These are phyloP conservation scores for Hartigia nigra DNA, from an alignment of 2,888 invertebrate genomes.

Conservation along the genomic window DNA sequence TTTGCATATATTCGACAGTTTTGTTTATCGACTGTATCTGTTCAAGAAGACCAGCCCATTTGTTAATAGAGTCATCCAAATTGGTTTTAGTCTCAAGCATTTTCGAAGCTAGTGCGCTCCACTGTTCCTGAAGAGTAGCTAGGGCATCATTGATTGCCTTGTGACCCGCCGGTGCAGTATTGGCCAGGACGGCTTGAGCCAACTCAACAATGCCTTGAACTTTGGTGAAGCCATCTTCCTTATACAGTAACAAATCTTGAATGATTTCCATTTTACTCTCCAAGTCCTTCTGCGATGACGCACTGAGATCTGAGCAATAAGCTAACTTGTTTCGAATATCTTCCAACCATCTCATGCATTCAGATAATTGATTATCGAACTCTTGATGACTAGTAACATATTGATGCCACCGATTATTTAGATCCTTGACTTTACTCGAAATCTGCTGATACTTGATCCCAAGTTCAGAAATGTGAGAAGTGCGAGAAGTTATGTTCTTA, in stretches of 20 bases:
- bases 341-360: conserved; percentile 86
- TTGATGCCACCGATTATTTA: conserved; percentile 91
- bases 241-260: conserved; percentile 88
- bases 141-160: conserved; percentile 86
- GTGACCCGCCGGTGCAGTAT: conserved; percentile 90
- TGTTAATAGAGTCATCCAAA: conserved; percentile 88
- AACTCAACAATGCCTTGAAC: conserved; percentile 90
- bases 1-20: conserved; percentile 82
- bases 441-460: conserved; percentile 92
- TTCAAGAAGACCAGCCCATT: conserved; percentile 91
- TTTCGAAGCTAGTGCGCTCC: conserved; percentile 87
- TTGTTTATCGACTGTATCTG: conserved; percentile 88
- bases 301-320: conserved; percentile 85
- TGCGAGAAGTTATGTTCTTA: conserved; percentile 78
- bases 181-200: conserved; percentile 90
- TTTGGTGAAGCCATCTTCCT: conserved; percentile 92
- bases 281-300: conserved; percentile 85
- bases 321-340: conserved; percentile 85
- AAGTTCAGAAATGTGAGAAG: conserved; percentile 89
- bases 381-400: conserved; percentile 90
- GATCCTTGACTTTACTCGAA: conserved; percentile 90
- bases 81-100: conserved; percentile 92
- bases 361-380: conserved; percentile 82
- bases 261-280: conserved; percentile 86
- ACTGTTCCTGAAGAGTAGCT: conserved; percentile 86